Base-by-base conservation (phyloP, 2,888 invertebrate genomes). In the Caenorhabditis panamensis region DNA sequence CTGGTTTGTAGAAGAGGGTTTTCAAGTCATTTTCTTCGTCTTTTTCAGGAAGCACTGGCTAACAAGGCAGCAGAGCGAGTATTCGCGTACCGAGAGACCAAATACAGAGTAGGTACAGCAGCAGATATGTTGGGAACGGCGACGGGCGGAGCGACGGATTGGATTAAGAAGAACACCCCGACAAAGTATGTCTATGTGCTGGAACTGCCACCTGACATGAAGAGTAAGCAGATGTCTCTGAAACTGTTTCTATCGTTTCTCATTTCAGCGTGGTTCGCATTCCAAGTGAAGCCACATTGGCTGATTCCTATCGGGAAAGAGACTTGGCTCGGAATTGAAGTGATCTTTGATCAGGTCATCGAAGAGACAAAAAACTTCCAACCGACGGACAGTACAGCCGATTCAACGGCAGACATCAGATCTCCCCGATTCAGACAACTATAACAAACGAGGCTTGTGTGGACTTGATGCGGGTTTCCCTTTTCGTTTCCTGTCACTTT, bases 131-230 rank as follows among this genome's bases (percentile, higher is more conserved):
- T 89, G 8, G 88, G 88, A 81, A 84, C 89, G 2, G 89, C 89
- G 0, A 87, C 90, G 0, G 90, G 90, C 18, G 89, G 89, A n/a
- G 88, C 90, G 0, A 88, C 87, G 6, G 90, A 90, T 61, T 90
- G 90, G 90, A 88, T 90, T 24, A 89, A 89, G 79, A 86, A 86
- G 72, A 89, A 88, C 71, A 88, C 89, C 2, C 83, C 84, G 20
- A 88, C 88, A 0, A 90, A 90, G 81, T 90, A 89, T 71, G 89
- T 90, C 3, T 90, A 90, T 62, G 87, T 90, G n/a, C 61, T 91
- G 41, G 90, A 90, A 69, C 84, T 90, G 28, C 88, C 90, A 11
- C 90, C 90, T 11, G 88, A 88, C 56, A 84, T 89, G 84, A 82
- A 82, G 56, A 88, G 87, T 88, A 18, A 63, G 85, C 36, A 1